Base-by-base conservation (phyloP, 2,888 invertebrate genomes). In the Rosalia funebris region DNA sequence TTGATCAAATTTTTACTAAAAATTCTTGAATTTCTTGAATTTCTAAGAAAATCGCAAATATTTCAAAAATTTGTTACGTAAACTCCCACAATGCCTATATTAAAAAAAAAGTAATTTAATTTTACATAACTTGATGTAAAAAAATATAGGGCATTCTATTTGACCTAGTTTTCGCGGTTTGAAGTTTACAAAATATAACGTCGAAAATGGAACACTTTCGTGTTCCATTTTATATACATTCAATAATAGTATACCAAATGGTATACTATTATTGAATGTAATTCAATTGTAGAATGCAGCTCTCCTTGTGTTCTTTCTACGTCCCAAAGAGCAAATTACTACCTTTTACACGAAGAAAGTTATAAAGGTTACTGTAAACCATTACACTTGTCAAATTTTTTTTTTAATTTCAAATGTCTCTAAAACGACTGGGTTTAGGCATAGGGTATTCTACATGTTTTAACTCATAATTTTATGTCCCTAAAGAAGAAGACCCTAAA, bases 41-140 rank as follows among this genome's bases (percentile, higher is more conserved):
- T n/a, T n/a, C n/a, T n/a, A n/a, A n/a, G n/a, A n/a, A n/a, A n/a
- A n/a, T n/a, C n/a, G n/a, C n/a, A n/a, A n/a, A n/a, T n/a, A n/a
- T n/a, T n/a, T n/a, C n/a, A n/a, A n/a, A n/a, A n/a, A n/a, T n/a
- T n/a, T n/a, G n/a, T 16, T 42, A 1, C 12, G 11, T 17, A 16
- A 12, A 17, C 44, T 42, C 16, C 11, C 11, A 36, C 36, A 50
- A 20, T 11, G 12, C 20, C 10, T 17, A 32, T 31, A 16, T 14
- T 47, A 36, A 37, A 20, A 37, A n/a, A n/a, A n/a, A n/a, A n/a
- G n/a, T n/a, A n/a, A 7, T 25, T 25, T 25, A 25, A 25, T 25
- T 25, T 25, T 5, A 25, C 7, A 25, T 5, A 25, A 25, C 7
- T 25, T 25, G 25, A 7, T 5, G 4, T 7, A 7, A 25, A 25